Evolutionary conservation across 2,797 vertebrate species (phyloP).

Genomic region (Ibycter americanus): DNA sequence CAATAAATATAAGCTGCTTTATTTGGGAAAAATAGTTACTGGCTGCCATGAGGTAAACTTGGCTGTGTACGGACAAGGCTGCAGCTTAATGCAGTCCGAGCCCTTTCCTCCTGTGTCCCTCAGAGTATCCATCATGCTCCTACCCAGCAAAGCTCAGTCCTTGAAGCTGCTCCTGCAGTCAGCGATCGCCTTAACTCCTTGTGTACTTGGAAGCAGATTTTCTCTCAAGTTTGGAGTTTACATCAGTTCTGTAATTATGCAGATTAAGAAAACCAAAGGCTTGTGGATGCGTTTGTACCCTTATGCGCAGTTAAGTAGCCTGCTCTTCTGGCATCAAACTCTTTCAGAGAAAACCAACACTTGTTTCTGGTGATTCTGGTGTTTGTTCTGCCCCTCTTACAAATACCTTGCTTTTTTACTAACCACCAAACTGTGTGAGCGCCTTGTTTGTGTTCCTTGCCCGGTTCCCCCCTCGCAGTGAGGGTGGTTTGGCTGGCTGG

Average conservation of each 20-base stretch:
- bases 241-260: not conserved
- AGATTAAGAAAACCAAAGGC: not conserved
- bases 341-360: not conserved
- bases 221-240: not conserved
- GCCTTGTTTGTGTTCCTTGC: accelerated
- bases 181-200: not conserved
- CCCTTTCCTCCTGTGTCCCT: not conserved
- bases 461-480: accelerated
- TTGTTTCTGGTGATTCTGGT: not conserved
- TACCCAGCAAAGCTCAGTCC: not conserved
- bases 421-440: not conserved
- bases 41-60: not conserved
- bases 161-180: not conserved
- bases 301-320: accelerated
- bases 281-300: not conserved
- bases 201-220: not conserved
- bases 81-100: accelerated
- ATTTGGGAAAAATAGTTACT: not conserved
- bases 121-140: not conserved
- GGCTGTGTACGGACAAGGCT: not conserved
- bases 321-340: not conserved
- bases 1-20: not conserved
- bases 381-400: not conserved
- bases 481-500: not conserved
- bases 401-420: not conserved